phyloP scores from a whole-genome alignment of 2,888 invertebrate species.

The Drosophila testacea region DNA sequence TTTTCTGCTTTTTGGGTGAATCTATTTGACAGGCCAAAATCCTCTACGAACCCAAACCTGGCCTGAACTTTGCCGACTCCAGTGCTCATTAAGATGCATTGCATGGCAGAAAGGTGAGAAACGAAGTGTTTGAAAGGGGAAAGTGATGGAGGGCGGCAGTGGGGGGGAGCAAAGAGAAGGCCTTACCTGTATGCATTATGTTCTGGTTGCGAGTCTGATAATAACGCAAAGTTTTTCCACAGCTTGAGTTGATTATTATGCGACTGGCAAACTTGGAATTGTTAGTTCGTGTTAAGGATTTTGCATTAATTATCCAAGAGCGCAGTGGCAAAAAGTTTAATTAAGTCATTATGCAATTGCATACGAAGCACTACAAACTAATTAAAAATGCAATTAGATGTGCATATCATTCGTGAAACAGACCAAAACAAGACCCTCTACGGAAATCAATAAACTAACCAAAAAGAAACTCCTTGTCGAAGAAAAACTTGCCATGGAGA shows the following conservation, averaged over 20 bases:
- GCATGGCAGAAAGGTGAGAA: constrained; percentile 28
- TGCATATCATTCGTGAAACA: constrained; percentile 18
- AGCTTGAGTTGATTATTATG: constrained; percentile 71
- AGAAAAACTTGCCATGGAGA: not conserved
- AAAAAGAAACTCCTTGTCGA: not conserved
- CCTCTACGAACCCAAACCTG: constrained; percentile 4
- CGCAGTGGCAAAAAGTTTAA: constrained; percentile 65
- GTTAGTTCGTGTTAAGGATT: constrained; percentile 77
- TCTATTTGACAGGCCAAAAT: constrained; percentile 20
- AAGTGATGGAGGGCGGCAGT: no score
- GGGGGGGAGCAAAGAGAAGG: not conserved
- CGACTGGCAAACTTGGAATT: constrained; percentile 68
- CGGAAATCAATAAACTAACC: constrained; percentile 36
- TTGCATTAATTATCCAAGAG: constrained; percentile 74
- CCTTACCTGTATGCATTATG: constrained; percentile 61
- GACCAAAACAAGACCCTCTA: constrained; percentile 13
- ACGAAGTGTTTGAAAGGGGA: not conserved
- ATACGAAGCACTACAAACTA: constrained; percentile 62
- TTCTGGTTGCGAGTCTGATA: constrained; percentile 56
- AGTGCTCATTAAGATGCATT: constrained; percentile 77
- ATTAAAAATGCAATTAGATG: constrained; percentile 69
- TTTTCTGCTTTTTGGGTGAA: constrained; percentile 35
- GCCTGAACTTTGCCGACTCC: constrained; percentile 39
- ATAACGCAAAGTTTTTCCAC: constrained; percentile 69
- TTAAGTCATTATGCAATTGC: constrained; percentile 75